These are phyloP conservation scores for Drosophila ananassae DNA, from an alignment of 1,140 invertebrate genomes.

Conservation along the genomic window DNA sequence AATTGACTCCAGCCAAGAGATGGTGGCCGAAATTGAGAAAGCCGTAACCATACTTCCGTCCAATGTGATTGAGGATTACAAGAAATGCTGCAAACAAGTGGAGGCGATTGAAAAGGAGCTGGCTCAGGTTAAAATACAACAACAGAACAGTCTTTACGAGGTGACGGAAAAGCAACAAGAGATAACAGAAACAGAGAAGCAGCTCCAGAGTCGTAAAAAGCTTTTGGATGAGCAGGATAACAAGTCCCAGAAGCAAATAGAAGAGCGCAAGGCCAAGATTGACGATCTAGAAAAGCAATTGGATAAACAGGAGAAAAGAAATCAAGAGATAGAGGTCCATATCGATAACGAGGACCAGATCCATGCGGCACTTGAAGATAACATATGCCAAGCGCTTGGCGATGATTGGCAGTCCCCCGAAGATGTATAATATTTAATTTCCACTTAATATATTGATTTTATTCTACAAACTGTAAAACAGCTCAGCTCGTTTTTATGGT, in stretches of 20 bases:
- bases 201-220: constrained; percentile 20
- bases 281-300: background rate
- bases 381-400: constrained; percentile 22
- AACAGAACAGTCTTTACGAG: constrained; percentile 4
- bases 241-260: constrained; percentile 9
- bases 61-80: constrained; percentile 32
- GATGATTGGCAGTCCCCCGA: constrained; percentile 22
- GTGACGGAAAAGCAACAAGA: constrained; percentile 21
- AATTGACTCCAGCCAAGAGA: constrained; percentile 39
- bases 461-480: constrained; percentile 48
- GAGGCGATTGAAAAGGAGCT: constrained; percentile 34
- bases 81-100: constrained; percentile 39
- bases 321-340: constrained; percentile 2
- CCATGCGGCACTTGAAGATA: background rate
- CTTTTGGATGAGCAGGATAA: constrained; percentile 29
- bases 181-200: constrained; percentile 3
- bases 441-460: constrained; percentile 48
- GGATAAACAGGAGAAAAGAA: background rate
- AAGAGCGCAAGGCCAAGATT: constrained; percentile 1
- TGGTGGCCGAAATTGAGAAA: constrained; percentile 45
- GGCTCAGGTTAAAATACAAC: background rate
- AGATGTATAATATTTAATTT: background rate
- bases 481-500: constrained; percentile 48
- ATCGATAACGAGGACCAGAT: background rate
- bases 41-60: constrained; percentile 32